A percentile compares a stretch with the other conserved stretches of the same genome.
phyloP scores from a whole-genome alignment of 64 coral and sea anemone genomes.

The Stylophora pistillata region DNA sequence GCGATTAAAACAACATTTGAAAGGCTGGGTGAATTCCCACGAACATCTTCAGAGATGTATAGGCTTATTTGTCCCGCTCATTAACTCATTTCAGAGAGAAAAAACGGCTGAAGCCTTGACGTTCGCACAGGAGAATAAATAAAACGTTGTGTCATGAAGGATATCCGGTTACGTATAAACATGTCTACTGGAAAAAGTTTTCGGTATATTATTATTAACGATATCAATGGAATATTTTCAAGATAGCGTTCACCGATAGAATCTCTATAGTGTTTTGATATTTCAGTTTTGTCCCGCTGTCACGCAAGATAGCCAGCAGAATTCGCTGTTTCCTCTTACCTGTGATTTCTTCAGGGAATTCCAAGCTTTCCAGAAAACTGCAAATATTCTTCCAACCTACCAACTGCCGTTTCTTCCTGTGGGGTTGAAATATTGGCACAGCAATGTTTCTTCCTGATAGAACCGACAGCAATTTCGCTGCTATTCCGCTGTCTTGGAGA shows the following conservation, averaged over 20 bases:
- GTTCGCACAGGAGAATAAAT: too few relatives aligned
- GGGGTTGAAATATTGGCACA: conserved; percentile 46
- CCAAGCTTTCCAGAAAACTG: conserved; percentile 64
- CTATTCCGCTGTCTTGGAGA: conserved; percentile 44
- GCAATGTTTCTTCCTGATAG: conserved; percentile 61
- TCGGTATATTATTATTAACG: not conserved
- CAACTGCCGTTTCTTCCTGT: conserved; percentile 46
- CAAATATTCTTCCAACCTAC: conserved; percentile 63
- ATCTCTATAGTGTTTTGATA: not conserved
- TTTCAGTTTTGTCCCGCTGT: not conserved
- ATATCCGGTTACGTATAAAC: too few relatives aligned
- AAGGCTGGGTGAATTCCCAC: too few relatives aligned
- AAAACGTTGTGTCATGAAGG: too few relatives aligned
- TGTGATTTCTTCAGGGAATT: conserved; percentile 38
- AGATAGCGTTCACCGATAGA: not conserved
- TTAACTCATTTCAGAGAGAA: too few relatives aligned
- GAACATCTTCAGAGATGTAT: too few relatives aligned
- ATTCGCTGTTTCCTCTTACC: not conserved
- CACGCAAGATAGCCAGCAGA: not conserved
- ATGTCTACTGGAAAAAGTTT: too few relatives aligned
- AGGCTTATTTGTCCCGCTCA: too few relatives aligned
- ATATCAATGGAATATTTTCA: not conserved
- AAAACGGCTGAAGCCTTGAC: too few relatives aligned
- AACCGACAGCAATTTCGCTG: conserved; percentile 53
- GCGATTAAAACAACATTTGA: too few relatives aligned